Base-by-base conservation (phyloP, 2,797 vertebrate species). In the Oryzias dopingdopingensis region DNA sequence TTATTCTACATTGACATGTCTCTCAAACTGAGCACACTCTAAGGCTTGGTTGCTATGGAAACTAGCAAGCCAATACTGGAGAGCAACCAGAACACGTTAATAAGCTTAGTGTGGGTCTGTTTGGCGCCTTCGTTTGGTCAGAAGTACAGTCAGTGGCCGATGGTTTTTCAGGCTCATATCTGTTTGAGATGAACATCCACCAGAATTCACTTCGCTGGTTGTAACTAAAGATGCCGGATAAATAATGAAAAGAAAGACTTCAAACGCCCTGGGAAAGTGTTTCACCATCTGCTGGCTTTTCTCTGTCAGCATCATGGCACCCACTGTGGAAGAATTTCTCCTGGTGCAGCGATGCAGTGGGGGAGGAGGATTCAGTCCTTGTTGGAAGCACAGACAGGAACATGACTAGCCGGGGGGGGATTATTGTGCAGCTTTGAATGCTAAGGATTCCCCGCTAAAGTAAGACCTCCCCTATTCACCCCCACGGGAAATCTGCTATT, bases 231-330 rank as follows among this genome's bases (percentile, higher is more conserved):
- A 59, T 76, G 73, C 44, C 63, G 69, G 66, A 49, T 48, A 79
- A 70, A 74, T 73, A 64, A 69, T 58, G 59, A 64, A 58, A 46
- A 29, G 64, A 57, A 43, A 43, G 74, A 71, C 74, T 65, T 65
- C 45, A 78, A 81, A 88, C 84, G 85, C 88, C 86, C 81, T 69
- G 18, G 80, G 81, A 81, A 86, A 88, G 74, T 64, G 69, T 77
- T 80, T 67, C 71, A 76, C 91, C 91, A 91, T 91, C 89, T 91
- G 90, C 77, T 52, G 32, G 59, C 74, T 82, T 83, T 82, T 81
- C 64, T 65, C 65, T 49, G 42, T 71, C 62, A 50, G 49, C 48
- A 59, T 81, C 62, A 51, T 66, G 57, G 70, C 70, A 56, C 71
- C 77, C 74, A 70, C 67, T 62, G 79, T 59, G 63, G 82, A 73